Conservation (phyloP, 2,113 vertebrate genomes). For the Pongo pygmaeus region DNA sequence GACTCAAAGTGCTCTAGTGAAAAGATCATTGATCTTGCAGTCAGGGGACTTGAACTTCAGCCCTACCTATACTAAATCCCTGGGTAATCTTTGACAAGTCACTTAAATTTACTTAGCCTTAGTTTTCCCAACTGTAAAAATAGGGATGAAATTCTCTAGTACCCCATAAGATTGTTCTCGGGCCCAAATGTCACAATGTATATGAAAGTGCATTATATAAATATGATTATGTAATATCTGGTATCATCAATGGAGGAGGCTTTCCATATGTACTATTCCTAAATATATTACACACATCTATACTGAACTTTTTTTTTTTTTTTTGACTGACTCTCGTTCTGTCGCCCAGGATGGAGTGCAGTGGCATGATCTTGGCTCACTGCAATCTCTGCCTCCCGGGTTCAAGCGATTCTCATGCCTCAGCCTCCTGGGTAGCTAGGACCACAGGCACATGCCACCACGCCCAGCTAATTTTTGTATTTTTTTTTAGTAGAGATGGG, state of each 20-base stretch:
- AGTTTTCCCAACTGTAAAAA: neutral
- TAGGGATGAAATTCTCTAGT: neutral
- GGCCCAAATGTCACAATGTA: neutral
- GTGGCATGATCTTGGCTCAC: too few species aligned
- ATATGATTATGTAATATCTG: neutral
- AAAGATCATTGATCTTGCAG: neutral
- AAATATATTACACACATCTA: neutral
- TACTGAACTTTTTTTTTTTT: neutral
- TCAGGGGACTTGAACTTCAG: neutral
- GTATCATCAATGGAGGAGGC: neutral
- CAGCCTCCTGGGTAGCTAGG: too few species aligned
- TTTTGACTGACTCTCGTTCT: too few species aligned
- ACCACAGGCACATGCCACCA: too few species aligned
- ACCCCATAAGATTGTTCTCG: neutral
- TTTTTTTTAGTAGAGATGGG: too few species aligned
- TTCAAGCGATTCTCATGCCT: too few species aligned
- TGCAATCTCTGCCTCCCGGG: too few species aligned
- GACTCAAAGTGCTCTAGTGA: neutral
- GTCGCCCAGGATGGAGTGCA: too few species aligned
- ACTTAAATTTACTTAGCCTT: neutral
- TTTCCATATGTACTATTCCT: neutral
- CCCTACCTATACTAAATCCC: neutral
- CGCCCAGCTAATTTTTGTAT: too few species aligned
- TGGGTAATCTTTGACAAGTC: neutral
- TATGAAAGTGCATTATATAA: neutral